Conservation (phyloP, 2,113 vertebrate genomes). For the Eublepharis macularius region DNA sequence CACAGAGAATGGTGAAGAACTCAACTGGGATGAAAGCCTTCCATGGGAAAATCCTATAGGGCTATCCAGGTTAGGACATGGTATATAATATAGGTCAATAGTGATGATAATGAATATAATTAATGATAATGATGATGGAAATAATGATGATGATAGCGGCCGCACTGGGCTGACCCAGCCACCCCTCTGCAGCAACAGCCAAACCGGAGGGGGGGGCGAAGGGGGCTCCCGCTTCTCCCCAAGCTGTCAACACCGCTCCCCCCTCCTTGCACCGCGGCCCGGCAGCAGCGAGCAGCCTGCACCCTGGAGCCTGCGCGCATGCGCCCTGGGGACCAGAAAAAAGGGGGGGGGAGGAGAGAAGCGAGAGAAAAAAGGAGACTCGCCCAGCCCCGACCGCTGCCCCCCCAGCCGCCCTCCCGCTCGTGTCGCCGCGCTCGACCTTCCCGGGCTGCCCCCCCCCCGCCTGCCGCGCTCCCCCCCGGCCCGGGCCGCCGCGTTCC, state of each 20-base stretch:
- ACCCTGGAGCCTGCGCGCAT: neutral
- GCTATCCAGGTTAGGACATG: too few species aligned
- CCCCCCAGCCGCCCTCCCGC: neutral
- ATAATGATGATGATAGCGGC: too few species aligned
- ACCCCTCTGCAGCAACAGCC: neutral
- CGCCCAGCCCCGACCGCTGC: too few species aligned
- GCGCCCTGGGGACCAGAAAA: neutral
- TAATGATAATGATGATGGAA: too few species aligned
- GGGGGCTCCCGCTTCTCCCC: neutral
- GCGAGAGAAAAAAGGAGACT: too few species aligned
- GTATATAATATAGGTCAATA: too few species aligned
- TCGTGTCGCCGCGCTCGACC: too few species aligned
- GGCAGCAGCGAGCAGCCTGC: neutral
- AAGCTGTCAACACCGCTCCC: neutral
- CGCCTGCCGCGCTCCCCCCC: conserved; percentile 1
- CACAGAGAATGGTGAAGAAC: neutral
- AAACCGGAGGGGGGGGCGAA: too few species aligned
- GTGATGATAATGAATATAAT: too few species aligned
- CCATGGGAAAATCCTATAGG: too few species aligned
- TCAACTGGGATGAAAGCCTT: too few species aligned
- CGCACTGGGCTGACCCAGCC: neutral
- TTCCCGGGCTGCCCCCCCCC: neutral
- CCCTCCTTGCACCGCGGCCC: neutral
- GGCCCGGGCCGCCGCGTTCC: conserved; percentile 12
- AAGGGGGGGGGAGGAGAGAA: neutral